A percentile compares a stretch with the other conserved stretches of the same genome.
Conservation (phyloP, 2,113 vertebrate genomes). For the Oceanodroma tethys region DNA sequence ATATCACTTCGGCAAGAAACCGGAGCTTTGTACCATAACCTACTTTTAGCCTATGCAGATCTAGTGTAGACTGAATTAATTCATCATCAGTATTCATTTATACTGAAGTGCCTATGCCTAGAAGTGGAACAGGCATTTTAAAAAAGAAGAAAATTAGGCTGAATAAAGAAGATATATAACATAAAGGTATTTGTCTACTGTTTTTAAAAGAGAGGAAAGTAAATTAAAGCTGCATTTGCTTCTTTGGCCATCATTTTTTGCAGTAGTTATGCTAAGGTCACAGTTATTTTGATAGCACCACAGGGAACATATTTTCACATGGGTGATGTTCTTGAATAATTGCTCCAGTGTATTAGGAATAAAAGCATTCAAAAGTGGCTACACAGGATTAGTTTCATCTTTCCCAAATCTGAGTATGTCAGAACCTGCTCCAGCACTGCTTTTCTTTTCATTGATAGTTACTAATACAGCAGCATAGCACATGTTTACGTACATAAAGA, state of each 20-base stretch:
- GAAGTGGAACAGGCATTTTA: not conserved
- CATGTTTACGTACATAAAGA: fast-evolving
- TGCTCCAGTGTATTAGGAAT: not conserved
- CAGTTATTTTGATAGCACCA: not conserved
- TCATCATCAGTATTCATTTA: constrained; percentile 52
- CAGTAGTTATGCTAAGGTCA: not conserved
- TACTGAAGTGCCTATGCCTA: not conserved
- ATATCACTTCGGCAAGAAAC: constrained; percentile 47
- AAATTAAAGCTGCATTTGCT: not conserved
- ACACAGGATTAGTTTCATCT: not conserved
- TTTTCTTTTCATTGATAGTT: not conserved
- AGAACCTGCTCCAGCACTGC: not conserved
- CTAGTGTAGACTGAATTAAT: constrained; percentile 36
- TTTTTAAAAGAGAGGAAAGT: not conserved
- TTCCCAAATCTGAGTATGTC: not conserved
- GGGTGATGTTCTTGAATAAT: constrained; percentile 10
- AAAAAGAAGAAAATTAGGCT: not conserved
- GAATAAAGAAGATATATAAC: not conserved
- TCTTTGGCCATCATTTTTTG: not conserved
- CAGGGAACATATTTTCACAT: not conserved
- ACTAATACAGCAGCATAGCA: not conserved
- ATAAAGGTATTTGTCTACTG: not conserved
- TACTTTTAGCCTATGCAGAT: constrained; percentile 49
- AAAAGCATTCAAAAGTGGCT: constrained; percentile 1
- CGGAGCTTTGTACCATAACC: not conserved